Conservation (phyloP, 2,797 vertebrate species). For the Sandelia bainsii region DNA sequence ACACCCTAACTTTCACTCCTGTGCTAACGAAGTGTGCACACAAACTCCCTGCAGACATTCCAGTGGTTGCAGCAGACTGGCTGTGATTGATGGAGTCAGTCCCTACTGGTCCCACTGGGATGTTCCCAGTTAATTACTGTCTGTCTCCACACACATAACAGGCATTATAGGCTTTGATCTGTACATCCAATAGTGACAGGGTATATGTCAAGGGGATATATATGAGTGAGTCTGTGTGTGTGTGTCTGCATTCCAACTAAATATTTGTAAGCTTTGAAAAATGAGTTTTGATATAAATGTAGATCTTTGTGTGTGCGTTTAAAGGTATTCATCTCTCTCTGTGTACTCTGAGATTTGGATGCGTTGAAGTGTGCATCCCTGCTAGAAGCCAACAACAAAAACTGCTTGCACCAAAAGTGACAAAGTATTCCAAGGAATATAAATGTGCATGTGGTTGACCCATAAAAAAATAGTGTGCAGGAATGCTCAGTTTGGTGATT, state of each 20-base stretch:
- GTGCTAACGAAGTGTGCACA: slow-evolving; percentile 38
- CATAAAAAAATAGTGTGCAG: slow-evolving; percentile 62
- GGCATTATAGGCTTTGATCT: slow-evolving; percentile 67
- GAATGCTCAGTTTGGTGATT: slow-evolving; percentile 75
- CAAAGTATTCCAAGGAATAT: slow-evolving; percentile 53
- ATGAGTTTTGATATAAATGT: slow-evolving; percentile 17
- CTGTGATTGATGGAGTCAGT: slow-evolving; percentile 75
- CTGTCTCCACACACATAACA: slow-evolving; percentile 73
- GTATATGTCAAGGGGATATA: slow-evolving; percentile 38
- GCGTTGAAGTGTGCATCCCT: slow-evolving; percentile 41
- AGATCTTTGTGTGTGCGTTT: slow-evolving; percentile 8
- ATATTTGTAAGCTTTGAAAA: slow-evolving; percentile 37
- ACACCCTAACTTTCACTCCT: slow-evolving; percentile 3
- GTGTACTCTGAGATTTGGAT: neutral
- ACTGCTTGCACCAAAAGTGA: slow-evolving; percentile 36
- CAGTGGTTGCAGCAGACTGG: slow-evolving; percentile 62
- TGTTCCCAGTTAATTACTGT: slow-evolving; percentile 77
- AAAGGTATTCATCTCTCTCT: neutral
- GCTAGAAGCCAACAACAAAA: slow-evolving; percentile 41
- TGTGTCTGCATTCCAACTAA: slow-evolving; percentile 39
- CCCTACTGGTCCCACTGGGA: slow-evolving; percentile 73
- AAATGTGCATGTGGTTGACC: slow-evolving; percentile 59
- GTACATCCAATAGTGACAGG: slow-evolving; percentile 56
- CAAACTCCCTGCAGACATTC: slow-evolving; percentile 72
- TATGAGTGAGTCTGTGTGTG: slow-evolving; percentile 18